phyloP scores from a whole-genome alignment of 2,888 invertebrate species.

The Abrostola triplasia region DNA sequence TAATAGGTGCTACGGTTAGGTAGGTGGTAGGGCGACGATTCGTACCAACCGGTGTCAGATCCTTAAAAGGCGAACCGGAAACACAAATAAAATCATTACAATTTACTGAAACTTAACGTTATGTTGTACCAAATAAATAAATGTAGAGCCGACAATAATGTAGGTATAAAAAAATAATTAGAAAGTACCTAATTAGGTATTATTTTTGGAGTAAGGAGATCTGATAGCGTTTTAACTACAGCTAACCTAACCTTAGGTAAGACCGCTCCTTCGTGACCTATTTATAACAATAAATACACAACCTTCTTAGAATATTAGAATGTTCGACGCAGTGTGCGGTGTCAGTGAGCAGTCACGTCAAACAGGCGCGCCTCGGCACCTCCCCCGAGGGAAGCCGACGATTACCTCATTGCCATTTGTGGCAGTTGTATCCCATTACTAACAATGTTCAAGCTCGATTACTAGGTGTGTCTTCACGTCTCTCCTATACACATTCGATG shows the following conservation, averaged over 20 bases:
- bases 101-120: no score
- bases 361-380: conserved; percentile 61
- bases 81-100: not conserved
- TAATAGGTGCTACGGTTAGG: conserved; percentile 48
- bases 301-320: conserved; percentile 58
- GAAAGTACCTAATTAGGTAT: no score
- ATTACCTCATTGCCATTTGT: conserved; percentile 78
- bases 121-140: no score
- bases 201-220: not conserved
- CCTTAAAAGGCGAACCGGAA: conserved; percentile 51
- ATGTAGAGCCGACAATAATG: no score
- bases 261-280: conserved; percentile 34
- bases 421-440: conserved; percentile 62
- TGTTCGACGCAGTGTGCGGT: conserved; percentile 31
- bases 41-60: conserved; percentile 68
- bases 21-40: conserved; percentile 56
- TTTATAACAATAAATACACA: conserved; percentile 43
- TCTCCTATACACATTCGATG: conserved; percentile 31
- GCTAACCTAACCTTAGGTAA: conserved; percentile 13
- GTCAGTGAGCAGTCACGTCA: conserved; percentile 48
- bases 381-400: conserved; percentile 71
- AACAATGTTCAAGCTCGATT: conserved; percentile 58
- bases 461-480: conserved; percentile 47
- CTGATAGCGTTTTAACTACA: no score
- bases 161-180: no score